phyloP scores from a whole-genome alignment of 1,140 invertebrate species.

The Drosophila persimilis region DNA sequence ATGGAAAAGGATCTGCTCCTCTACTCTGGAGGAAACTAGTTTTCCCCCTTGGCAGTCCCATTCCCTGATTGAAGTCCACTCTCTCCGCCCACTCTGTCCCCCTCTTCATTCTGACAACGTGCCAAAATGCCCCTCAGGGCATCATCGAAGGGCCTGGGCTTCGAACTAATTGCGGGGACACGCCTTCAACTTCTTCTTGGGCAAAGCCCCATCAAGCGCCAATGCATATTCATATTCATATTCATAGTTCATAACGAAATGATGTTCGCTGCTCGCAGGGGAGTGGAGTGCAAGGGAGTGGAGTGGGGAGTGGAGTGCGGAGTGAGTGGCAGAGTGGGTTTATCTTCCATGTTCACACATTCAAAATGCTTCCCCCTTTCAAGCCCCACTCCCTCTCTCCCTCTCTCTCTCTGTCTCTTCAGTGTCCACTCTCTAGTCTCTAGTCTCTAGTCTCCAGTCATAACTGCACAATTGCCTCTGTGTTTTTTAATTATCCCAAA shows the following conservation, averaged over 20 bases:
- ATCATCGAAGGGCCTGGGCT: constrained; percentile 45
- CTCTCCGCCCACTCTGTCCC: constrained; percentile 47
- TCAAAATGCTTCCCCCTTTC: constrained; percentile 5
- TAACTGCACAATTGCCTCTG: constrained; percentile 69
- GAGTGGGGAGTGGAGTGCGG: no score
- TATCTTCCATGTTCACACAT: constrained; percentile 40
- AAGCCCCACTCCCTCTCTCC: no score
- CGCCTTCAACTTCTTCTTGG: constrained; percentile 28
- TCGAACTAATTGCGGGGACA: constrained; percentile 60
- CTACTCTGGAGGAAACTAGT: constrained; percentile 50
- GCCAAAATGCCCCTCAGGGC: constrained; percentile 58
- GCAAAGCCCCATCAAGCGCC: constrained; percentile 50
- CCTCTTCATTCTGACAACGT: constrained; percentile 33
- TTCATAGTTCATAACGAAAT: constrained; percentile 65
- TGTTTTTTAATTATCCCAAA: constrained; percentile 70
- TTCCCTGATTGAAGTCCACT: constrained; percentile 28
- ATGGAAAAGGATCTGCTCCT: constrained; percentile 1
- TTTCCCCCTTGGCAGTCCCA: constrained; percentile 15
- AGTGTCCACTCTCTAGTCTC: background rate
- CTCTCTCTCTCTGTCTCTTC: no score
- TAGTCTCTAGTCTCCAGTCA: constrained; percentile 1
- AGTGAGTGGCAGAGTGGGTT: background rate
- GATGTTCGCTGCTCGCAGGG: background rate
- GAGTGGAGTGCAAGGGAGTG: background rate
- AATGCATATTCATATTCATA: constrained; percentile 77